Conservation (phyloP, 2,888 invertebrate species). For the Frankliniella intonsa region DNA sequence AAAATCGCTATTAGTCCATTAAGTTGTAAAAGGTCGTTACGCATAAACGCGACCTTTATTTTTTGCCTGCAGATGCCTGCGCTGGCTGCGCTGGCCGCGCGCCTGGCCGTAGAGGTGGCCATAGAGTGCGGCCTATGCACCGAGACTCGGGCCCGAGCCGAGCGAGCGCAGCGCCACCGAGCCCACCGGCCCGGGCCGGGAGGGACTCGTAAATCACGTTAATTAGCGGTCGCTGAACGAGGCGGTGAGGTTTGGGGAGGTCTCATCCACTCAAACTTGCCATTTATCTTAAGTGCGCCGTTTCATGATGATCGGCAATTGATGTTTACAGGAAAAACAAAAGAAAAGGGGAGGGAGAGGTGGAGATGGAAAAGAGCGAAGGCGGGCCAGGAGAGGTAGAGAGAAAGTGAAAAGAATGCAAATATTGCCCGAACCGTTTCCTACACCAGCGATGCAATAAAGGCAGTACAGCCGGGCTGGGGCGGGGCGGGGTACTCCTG, state of each 20-base stretch:
- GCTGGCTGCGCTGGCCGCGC: neutral
- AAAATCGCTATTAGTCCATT: neutral
- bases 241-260: neutral
- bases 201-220: neutral
- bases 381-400: neutral
- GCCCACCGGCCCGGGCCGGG: neutral
- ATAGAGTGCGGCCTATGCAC: neutral
- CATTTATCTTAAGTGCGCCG: neutral
- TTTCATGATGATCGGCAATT: too few species aligned
- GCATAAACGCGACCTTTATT: neutral
- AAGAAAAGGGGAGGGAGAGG: neutral
- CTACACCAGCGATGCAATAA: too few species aligned
- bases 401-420: neutral
- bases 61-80: neutral
- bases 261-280: constrained; percentile 5
- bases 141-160: neutral
- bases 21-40: neutral
- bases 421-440: neutral
- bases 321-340: too few species aligned
- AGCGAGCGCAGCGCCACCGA: neutral
- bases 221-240: constrained; percentile 1
- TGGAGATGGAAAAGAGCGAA: neutral
- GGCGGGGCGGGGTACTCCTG: too few species aligned
- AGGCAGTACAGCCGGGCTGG: too few species aligned
- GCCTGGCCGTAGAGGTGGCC: neutral